These are phyloP conservation scores for Lethocerus indicus DNA, from an alignment of 1,140 invertebrate species.

Conservation along the genomic window DNA sequence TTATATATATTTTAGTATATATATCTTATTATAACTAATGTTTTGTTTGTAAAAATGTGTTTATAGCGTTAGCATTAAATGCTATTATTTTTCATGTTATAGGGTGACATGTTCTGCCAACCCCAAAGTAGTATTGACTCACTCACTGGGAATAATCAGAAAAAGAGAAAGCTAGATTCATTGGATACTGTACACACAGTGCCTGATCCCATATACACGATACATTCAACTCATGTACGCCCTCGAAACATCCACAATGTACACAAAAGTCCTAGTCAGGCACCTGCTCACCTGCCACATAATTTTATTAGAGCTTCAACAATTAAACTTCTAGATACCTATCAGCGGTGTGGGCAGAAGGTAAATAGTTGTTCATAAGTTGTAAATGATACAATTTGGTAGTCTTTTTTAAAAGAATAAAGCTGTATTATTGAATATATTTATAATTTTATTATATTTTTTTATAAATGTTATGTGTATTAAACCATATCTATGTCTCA, in stretches of 20 bases:
- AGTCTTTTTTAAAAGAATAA: not conserved
- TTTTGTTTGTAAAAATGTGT: too few relatives aligned
- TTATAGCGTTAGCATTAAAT: too few relatives aligned
- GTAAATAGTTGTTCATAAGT: conserved; percentile 22
- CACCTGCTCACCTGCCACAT: conserved; percentile 24
- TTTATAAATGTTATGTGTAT: not conserved
- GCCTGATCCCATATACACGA: too few relatives aligned
- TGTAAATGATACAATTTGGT: not conserved
- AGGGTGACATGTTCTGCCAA: conserved; percentile 15
- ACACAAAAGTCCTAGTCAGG: conserved; percentile 32
- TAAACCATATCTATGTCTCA: not conserved
- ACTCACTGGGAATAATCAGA: conserved; percentile 16
- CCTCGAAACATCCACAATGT: conserved; percentile 22
- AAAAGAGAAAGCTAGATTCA: conserved; percentile 14
- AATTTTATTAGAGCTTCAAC: conserved; percentile 48
- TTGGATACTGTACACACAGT: too few relatives aligned
- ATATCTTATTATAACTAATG: too few relatives aligned
- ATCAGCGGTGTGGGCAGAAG: conserved; percentile 50
- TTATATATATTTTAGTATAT: too few relatives aligned
- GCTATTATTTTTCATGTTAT: not conserved
- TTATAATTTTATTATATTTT: not conserved
- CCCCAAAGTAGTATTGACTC: conserved; percentile 14
- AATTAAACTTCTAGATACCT: conserved; percentile 53
- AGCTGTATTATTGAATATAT: not conserved
- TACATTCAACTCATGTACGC: too few relatives aligned